Conservation (phyloP, 2,888 invertebrate species). For the Merodon equestris region DNA sequence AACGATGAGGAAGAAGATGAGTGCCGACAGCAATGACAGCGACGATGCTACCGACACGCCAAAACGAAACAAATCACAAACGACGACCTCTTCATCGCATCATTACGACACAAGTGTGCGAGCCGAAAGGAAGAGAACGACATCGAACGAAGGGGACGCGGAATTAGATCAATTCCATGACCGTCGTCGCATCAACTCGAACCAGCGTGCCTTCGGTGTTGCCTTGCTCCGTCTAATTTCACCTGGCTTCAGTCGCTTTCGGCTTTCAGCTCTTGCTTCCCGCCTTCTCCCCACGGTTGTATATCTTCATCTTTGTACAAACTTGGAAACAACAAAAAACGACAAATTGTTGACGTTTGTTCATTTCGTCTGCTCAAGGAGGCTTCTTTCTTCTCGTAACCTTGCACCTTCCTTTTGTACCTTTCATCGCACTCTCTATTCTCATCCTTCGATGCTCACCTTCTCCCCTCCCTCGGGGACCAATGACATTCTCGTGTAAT, state of each 20-base stretch:
- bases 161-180: conserved; percentile 57
- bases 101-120: conserved; percentile 26
- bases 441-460: too few relatives aligned
- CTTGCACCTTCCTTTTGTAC: conserved; percentile 30
- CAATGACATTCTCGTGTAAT: conserved; percentile 55
- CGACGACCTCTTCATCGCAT: conserved; percentile 57
- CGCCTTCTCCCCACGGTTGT: not conserved
- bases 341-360: conserved; percentile 43
- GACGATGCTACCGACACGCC: conserved; percentile 13
- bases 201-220: too few relatives aligned
- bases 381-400: conserved; percentile 41
- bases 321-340: conserved; percentile 27
- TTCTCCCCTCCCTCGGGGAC: conserved; percentile 3
- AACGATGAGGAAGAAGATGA: conserved; percentile 58
- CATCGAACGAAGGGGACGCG: too few relatives aligned
- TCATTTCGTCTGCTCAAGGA: conserved; percentile 39
- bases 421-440: not conserved
- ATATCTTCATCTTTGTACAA: conserved; percentile 34
- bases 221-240: too few relatives aligned
- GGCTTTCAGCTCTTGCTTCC: too few relatives aligned
- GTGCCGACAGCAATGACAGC: conserved; percentile 39
- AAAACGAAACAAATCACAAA: conserved; percentile 64
- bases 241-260: too few relatives aligned
- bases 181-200: too few relatives aligned
- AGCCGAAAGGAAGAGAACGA: not conserved